These are phyloP conservation scores for Pitta sordida DNA, from an alignment of 2,113 vertebrate species.

Conservation along the genomic window DNA sequence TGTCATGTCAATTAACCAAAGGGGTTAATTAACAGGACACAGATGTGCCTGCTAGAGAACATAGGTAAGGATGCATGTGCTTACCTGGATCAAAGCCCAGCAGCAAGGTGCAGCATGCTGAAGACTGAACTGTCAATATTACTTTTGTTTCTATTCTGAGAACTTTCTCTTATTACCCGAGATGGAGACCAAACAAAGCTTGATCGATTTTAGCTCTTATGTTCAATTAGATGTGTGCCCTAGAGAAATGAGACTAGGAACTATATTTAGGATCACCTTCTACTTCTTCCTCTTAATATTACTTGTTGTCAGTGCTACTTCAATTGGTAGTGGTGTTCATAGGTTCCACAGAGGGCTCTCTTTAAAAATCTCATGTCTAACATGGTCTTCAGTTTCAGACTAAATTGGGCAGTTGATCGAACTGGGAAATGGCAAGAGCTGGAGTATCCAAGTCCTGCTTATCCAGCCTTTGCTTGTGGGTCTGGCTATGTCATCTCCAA, in stretches of 20 bases:
- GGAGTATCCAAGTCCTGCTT: conserved; percentile 91
- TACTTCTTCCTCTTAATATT: neutral
- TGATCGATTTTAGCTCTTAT: neutral
- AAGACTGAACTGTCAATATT: neutral
- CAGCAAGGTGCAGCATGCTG: neutral
- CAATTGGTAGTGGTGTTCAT: neutral
- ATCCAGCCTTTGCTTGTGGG: conserved; percentile 95
- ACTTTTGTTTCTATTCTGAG: neutral
- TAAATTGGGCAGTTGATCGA: conserved; percentile 96
- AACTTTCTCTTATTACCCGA: neutral
- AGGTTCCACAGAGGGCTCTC: neutral
- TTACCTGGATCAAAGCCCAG: neutral
- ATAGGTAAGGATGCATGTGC: rapidly evolving
- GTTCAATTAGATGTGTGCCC: neutral
- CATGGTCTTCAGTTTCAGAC: conserved; percentile 85
- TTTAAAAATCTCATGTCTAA: neutral
- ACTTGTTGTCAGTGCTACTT: neutral
- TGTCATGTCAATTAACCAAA: neutral
- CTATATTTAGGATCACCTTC: neutral
- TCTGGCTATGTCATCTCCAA: conserved; percentile 91
- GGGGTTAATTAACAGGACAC: neutral
- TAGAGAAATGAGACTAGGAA: neutral
- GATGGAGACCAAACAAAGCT: neutral
- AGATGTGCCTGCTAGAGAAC: neutral
- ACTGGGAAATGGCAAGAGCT: conserved; percentile 97